Base-by-base conservation (phyloP, 1,140 invertebrate species). In the Medauroidea extradentata region DNA sequence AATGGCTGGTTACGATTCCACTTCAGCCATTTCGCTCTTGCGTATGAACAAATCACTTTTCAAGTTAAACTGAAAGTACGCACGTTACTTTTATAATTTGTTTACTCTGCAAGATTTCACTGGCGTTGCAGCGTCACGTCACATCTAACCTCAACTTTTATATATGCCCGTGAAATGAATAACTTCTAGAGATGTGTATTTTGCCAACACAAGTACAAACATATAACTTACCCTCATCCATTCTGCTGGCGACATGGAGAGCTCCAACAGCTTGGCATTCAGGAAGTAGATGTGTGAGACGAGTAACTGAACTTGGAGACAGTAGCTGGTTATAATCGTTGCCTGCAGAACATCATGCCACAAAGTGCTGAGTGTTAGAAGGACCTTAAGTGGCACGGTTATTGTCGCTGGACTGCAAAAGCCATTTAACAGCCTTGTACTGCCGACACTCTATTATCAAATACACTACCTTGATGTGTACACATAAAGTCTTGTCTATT, bases 281-380 rank as follows among this genome's bases (percentile, higher is more conserved):
- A 91, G 69, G 65, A 87, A 87, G 60, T 83, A 79, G 9, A 90
- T 74, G 70, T 90, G 86, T 2, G 84, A 83, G 51, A 85, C 82
- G 42, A 91, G 68, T 53, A 90, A 73, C 72, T 89, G 86, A n/a
- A 85, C 86, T 75, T 90, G 87, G 11, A 91, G 77, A 63, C 87
- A 90, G 64, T 90, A 91, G 73, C 86, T 89, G 2, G 85, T 86
- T 55, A 90, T 84, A 53, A 90, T 81, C 11, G 87, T 88, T 3
- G 86, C 85, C 70, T 90, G 87, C 24, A 90, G 82, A 72, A 90
- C 79, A 70, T 91, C 87, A 63, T 90, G 88, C 71, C 85, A 85
- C 42, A 89, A 69, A 24, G 87, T 88, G 53, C 84, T 86, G 18
- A 85, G 64, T 34, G 87, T 79, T 23, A 90, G 69, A 23, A 86